Evolutionary conservation across 2,113 vertebrate genomes (phyloP), one percentile per base, ranked within the genome.

Genomic region (Poicephalus meyeri): DNA sequence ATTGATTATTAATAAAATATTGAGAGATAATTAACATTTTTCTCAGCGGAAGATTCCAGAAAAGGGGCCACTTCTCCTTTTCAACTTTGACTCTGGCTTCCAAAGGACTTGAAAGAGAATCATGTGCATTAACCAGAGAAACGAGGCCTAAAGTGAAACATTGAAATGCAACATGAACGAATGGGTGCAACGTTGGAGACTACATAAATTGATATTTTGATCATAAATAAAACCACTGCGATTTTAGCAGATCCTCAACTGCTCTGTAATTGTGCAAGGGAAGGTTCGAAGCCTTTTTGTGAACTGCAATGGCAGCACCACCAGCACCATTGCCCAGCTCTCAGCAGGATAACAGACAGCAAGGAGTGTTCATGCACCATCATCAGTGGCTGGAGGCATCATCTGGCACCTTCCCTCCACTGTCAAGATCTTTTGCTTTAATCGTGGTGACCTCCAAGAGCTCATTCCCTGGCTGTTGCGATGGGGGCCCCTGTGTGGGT

Each of bases 1-100:
- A 95, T 96, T 94, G 91, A 96, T 96, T 96, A 93, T 92, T 97
- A 95, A 94, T 97, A 95, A 97, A 96, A 95, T 94, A 95, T 95
- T 94, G 95, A 90, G 92, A 70, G 26, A 86, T 84, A 93, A 96
- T 94, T 86, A 94, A 64, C 37, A 5, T 41, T 31, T 85, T 53
- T 81, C 60, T 50, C 25, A 53, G 88, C 25, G 56, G 92, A 96
- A 92, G 41, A 44, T 91, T 92, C 92, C 85, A 91, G 91, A 95
- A 95, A 85, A 89, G 47, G 26, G 49, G 24, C 9, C 1, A 28
- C 39, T 89, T 78, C 71, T 93, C 39, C 37, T 64, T 94, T 95
- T 87, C 73, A 68, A 47, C 87, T 88, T 69, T 63, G 80, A 26
- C 85, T 81, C 71, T 44, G 58, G 23, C 50, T 88, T 96, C 76